Percentiles rank a stretch among this genome's conserved stretches.
Evolutionary conservation across 2,888 invertebrate genomes (phyloP).

Genomic region (Lamellibrachia satsuma): DNA sequence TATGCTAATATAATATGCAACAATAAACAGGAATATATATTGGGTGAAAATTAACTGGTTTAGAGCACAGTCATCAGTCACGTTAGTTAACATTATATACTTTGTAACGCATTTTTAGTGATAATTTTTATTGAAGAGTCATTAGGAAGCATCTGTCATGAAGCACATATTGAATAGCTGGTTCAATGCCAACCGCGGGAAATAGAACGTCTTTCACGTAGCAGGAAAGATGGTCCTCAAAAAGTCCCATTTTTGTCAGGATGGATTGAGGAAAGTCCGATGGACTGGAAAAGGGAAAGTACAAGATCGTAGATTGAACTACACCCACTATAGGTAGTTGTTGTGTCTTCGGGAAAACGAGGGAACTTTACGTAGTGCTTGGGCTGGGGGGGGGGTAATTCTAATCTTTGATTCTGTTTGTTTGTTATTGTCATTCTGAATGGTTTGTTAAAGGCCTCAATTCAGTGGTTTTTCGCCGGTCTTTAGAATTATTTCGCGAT

Average conservation of each 20-base stretch:
- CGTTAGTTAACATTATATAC: not conserved
- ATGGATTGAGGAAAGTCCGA: not conserved
- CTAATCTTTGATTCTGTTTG: too few species aligned
- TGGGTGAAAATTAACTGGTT: too few species aligned
- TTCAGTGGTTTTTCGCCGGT: too few species aligned
- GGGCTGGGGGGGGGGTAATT: too few species aligned
- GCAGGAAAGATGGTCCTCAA: not conserved
- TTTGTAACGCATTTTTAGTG: not conserved
- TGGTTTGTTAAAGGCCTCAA: too few species aligned
- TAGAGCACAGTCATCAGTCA: too few species aligned
- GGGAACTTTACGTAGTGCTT: not conserved
- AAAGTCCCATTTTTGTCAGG: not conserved
- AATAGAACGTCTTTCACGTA: not conserved
- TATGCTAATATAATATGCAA: too few species aligned
- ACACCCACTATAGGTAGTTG: not conserved
- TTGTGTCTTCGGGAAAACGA: not conserved
- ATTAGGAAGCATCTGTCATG: not conserved
- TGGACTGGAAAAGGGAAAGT: conserved; percentile 9
- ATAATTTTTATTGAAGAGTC: not conserved
- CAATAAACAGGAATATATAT: too few species aligned
- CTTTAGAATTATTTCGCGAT: too few species aligned
- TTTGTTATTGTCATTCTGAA: too few species aligned
- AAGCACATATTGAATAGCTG: not conserved
- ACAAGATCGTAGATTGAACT: conserved; percentile 17
- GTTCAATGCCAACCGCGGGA: not conserved